Base-by-base conservation (phyloP, 2,888 invertebrate genomes). In the Parnassius mnemosyne region DNA sequence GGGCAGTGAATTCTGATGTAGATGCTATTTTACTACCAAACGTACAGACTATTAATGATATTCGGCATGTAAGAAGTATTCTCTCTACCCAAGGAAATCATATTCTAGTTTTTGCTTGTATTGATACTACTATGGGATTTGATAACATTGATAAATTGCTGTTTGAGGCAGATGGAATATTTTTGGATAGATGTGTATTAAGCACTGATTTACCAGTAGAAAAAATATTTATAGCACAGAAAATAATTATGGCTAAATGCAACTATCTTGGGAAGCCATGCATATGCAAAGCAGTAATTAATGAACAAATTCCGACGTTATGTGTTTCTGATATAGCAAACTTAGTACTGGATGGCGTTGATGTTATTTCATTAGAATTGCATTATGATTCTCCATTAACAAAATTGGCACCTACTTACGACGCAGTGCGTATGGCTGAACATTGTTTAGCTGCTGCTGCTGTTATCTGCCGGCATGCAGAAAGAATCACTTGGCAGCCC, bases 291-390 rank as follows among this genome's bases (percentile, higher is more conserved):
- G 96, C 90, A 93, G 80, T 97, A 94, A 84, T 97, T 94, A 72
- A 97, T 95, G 97, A 94, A 94, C 70, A 95, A 93, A 85, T 97
- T 94, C 85, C 96, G 93, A 73, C 92, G 93, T 66, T 96, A 94
- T 69, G 97, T 94, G 60, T 94, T 93, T 84, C 95, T 20, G 97
- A 98, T 80, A 96, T 98, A n/a, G 97, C 97, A 25, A 98, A 98
- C 84, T 95, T 97, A 11, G 94, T 98, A 51, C 88, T 97, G 25
- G 98, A 98, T 84, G 98, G 98, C 7, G 95, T 95, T 50, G 98
- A 98, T 83, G 97, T 97, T 72, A 94, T 98, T 58, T 93, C 93
- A 84, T 94, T 98, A 93, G 92, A 98, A 78, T 94, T 90, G 41
- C 81, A 88, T 68, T 90, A 87, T 66, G 85, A 89, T 73, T 87